phyloP scores from a whole-genome alignment of 2,888 invertebrate genomes.

The Drosophila emarginata region DNA sequence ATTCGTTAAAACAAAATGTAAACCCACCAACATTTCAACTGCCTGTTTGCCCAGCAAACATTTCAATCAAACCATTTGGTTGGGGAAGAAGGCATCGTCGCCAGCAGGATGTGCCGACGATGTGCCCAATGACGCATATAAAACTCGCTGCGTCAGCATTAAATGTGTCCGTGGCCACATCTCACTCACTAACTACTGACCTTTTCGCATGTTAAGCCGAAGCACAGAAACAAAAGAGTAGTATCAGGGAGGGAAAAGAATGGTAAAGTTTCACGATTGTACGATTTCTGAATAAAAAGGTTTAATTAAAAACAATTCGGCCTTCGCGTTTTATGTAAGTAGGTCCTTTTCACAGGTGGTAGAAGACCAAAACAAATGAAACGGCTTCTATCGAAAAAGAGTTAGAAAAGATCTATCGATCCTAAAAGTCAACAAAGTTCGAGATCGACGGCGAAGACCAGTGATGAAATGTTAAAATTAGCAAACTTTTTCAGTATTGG shows the following conservation, averaged over 20 bases:
- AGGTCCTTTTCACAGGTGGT: neutral
- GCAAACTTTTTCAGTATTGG: too few species aligned
- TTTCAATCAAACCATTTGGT: conserved; percentile 67
- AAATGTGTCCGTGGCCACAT: conserved; percentile 59
- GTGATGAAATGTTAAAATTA: too few species aligned
- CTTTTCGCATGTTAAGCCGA: conserved; percentile 46
- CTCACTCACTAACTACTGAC: conserved; percentile 57
- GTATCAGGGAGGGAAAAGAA: conserved; percentile 13
- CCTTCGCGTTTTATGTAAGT: conserved; percentile 44
- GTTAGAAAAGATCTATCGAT: too few species aligned
- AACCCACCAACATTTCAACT: conserved; percentile 65
- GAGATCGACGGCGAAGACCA: too few species aligned
- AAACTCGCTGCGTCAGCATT: conserved; percentile 69
- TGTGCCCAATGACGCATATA: conserved; percentile 69
- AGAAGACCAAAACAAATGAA: too few species aligned
- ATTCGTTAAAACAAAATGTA: conserved; percentile 56
- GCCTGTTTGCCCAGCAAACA: conserved; percentile 73
- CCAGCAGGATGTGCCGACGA: conserved; percentile 14
- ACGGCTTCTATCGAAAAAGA: too few species aligned
- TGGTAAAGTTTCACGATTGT: conserved; percentile 15
- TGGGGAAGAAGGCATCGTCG: conserved; percentile 22
- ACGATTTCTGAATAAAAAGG: conserved; percentile 61
- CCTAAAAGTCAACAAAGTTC: too few species aligned
- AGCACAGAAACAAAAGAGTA: conserved; percentile 37
- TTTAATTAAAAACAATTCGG: conserved; percentile 78